These are phyloP conservation scores for Neoniphon sammara DNA, from an alignment of 2,797 vertebrate genomes.

Conservation along the genomic window DNA sequence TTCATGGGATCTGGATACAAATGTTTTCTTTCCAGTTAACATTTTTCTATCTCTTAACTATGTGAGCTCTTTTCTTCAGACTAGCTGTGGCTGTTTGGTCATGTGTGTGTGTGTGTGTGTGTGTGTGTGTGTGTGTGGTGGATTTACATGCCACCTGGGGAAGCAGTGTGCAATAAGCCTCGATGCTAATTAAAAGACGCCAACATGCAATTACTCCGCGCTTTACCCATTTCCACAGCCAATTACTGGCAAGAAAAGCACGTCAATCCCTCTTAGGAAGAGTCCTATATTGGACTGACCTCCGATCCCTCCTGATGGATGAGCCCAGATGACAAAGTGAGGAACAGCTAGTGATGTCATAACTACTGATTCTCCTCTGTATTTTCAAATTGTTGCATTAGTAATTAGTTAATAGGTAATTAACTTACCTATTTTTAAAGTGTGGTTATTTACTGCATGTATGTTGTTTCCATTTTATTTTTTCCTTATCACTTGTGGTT, in stretches of 20 bases:
- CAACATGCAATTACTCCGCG: slow-evolving; percentile 77
- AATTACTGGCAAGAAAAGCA: slow-evolving; percentile 71
- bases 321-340: slow-evolving; percentile 21
- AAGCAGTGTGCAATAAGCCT: slow-evolving; percentile 64
- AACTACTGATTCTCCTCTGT: neutral
- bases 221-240: slow-evolving; percentile 58
- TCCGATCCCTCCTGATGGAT: slow-evolving; percentile 12
- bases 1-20: neutral
- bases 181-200: slow-evolving; percentile 77
- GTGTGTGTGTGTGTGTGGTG: slow-evolving; percentile 37
- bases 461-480: neutral
- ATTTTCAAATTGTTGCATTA: neutral
- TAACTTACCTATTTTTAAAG: neutral
- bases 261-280: slow-evolving; percentile 37
- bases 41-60: slow-evolving; percentile 9
- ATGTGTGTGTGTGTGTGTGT: no score
- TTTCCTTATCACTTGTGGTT: slow-evolving; percentile 1
- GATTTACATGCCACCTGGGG: slow-evolving; percentile 69
- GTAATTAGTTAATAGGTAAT: no score
- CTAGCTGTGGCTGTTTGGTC: slow-evolving; percentile 22
- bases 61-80: slow-evolving; percentile 7
- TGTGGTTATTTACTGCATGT: neutral
- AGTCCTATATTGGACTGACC: slow-evolving; percentile 54
- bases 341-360: slow-evolving; percentile 14
- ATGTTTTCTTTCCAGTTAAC: slow-evolving; percentile 3